Evolutionary conservation across 2,888 invertebrate genomes (phyloP).

Genomic region (Machimus atricapillus): DNA sequence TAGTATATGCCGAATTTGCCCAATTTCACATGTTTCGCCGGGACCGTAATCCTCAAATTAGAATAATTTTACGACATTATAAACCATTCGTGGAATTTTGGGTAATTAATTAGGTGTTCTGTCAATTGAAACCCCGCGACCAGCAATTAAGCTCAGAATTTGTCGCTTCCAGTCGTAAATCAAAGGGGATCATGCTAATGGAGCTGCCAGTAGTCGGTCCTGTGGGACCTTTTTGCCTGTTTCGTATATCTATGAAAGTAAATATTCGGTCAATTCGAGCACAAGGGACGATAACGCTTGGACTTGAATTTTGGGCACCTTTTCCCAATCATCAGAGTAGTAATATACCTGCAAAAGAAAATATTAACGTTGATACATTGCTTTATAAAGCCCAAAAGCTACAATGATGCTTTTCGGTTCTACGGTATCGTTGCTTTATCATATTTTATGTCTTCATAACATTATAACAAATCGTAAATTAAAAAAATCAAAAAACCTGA

Average conservation of each 20-base stretch:
- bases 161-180: constrained; percentile 19
- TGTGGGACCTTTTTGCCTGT: not conserved
- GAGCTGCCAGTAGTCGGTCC: not conserved
- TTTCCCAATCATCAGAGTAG: not conserved
- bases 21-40: constrained; percentile 12
- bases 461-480: too few species aligned
- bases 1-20: not conserved
- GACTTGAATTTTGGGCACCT: not conserved
- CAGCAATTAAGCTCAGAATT: constrained; percentile 30
- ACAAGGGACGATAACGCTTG: not conserved
- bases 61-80: constrained; percentile 24
- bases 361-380: not conserved
- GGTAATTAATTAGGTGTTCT: constrained; percentile 29
- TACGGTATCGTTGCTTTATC: not conserved
- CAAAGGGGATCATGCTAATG: constrained; percentile 19
- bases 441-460: too few species aligned
- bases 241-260: not conserved
- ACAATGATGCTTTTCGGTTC: not conserved
- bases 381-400: not conserved
- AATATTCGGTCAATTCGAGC: not conserved
- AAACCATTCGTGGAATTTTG: constrained; percentile 10
- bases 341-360: not conserved
- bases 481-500: too few species aligned
- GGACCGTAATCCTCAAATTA: not conserved
- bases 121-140: constrained; percentile 30